Evolutionary conservation across 53 echinoderm and acorn worm genomes (phyloP), one percentile per base, ranked within the genome.

Genomic region (Patiria pectinifera): DNA sequence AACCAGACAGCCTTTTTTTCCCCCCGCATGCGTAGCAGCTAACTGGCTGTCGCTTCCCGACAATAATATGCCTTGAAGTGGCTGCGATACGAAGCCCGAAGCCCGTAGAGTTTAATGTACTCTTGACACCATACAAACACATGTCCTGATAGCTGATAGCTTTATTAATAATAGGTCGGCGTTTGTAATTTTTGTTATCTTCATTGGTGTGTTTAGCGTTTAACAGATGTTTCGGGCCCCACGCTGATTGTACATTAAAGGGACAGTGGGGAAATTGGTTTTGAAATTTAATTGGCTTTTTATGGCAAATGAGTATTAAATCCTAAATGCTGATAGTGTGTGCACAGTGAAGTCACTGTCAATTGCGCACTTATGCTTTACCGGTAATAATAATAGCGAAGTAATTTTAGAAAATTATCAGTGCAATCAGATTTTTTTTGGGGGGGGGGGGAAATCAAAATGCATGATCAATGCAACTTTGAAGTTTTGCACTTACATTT

Each of bases 121-220:
- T 86, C 1, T 61, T 35, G 35, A 35, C 26, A 74, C 74, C 72
- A 74, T 72, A 75, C 86, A 86, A 86, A 74, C 86, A 86, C 58
- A 86, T 86, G 72, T 58, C 76, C 74, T 74, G 2, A 53, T 22
- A 45, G 45, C 35, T 53, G 48, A 59, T 86, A 86, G 76, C 22
- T 58, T 76, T 76, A 76, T 74, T 86, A 76, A 74, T 86, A 86
- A 86, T 66, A 43, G 86, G 48, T n/a, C 48, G 14, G 74, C 4
- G 3, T 45, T 47, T 85, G 25, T 70, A 15, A 44, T 75, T 86
- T 86, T 48, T 70, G 53, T 53, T 53, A 53, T 53, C 53, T 53
- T 86, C n/a, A 48, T 76, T 18, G 23, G 15, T 23, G 72, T 74
- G 49, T 86, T 48, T 53, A 74, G 15, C 23, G 76, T 48, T 35